A percentile compares a stretch with the other conserved stretches of the same genome.
phyloP scores from a whole-genome alignment of 2,113 vertebrate genomes.

The Periophthalmodon schlosseri region DNA sequence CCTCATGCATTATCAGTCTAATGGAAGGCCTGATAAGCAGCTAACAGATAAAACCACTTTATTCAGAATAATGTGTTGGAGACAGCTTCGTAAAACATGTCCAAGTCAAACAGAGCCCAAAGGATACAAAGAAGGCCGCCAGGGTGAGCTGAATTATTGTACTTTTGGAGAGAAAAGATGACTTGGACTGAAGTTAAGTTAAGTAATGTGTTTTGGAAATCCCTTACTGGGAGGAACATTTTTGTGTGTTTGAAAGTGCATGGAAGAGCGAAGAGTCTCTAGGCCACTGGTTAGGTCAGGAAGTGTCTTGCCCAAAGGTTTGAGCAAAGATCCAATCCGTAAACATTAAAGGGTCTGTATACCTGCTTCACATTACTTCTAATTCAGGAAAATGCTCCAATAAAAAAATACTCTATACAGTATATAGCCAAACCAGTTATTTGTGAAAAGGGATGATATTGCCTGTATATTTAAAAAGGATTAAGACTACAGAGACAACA shows the following conservation, averaged over 20 bases:
- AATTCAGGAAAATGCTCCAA: too few species aligned
- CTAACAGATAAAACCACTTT: background rate
- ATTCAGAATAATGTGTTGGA: conserved; percentile 4
- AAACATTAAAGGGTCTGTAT: too few species aligned
- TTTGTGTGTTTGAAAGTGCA: background rate
- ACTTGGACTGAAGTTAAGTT: background rate
- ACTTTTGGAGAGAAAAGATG: background rate
- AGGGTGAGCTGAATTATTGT: background rate
- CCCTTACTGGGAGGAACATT: background rate
- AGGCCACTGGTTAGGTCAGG: too few species aligned
- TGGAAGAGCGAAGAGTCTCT: background rate
- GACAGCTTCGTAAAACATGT: conserved; percentile 15
- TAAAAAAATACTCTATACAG: too few species aligned
- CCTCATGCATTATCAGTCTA: background rate
- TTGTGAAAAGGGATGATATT: too few species aligned
- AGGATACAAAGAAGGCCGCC: background rate
- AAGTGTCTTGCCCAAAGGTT: background rate
- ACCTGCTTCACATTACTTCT: too few species aligned
- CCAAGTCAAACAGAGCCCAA: conserved; percentile 13
- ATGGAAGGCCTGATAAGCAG: background rate
- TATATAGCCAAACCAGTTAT: too few species aligned
- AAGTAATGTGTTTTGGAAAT: background rate
- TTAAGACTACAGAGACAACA: too few species aligned
- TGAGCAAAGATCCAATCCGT: too few species aligned
- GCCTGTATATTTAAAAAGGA: too few species aligned